Evolutionary conservation across 2,113 vertebrate species (phyloP).

Genomic region (Budorcas taxicolor): DNA sequence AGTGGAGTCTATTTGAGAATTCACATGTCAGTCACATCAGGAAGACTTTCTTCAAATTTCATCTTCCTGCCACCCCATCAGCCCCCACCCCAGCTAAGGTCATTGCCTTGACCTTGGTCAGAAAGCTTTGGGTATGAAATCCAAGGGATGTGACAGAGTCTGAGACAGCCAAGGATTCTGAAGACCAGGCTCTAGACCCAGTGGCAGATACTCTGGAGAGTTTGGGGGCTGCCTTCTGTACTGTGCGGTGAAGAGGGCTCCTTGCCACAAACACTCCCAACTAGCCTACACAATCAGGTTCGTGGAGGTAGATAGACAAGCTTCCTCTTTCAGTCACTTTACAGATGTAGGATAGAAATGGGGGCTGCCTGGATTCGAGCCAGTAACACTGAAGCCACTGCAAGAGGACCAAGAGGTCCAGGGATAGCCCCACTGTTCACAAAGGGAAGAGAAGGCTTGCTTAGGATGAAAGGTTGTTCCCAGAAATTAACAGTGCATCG

Average conservation of each 20-base stretch:
- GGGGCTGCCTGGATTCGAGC: neutral
- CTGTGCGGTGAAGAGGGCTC: accelerated
- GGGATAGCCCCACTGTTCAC: neutral
- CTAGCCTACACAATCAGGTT: accelerated
- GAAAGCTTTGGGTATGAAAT: neutral
- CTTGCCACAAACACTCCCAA: neutral
- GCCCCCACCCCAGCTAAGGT: neutral
- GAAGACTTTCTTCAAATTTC: neutral
- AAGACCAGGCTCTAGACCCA: accelerated
- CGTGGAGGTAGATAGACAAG: accelerated
- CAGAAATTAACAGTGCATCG: neutral
- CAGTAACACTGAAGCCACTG: neutral
- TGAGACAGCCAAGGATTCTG: neutral
- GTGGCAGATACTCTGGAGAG: neutral
- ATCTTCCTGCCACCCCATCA: neutral
- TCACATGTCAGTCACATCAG: neutral
- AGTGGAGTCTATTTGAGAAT: neutral
- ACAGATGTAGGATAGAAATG: neutral
- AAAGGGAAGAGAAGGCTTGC: neutral
- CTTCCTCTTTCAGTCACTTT: neutral
- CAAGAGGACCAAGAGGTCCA: neutral
- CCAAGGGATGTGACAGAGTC: neutral
- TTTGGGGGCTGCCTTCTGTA: neutral
- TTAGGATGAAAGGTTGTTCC: neutral
- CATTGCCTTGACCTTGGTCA: neutral